Conservation (phyloP, 1,140 invertebrate species). For the Orchestia grillus region DNA sequence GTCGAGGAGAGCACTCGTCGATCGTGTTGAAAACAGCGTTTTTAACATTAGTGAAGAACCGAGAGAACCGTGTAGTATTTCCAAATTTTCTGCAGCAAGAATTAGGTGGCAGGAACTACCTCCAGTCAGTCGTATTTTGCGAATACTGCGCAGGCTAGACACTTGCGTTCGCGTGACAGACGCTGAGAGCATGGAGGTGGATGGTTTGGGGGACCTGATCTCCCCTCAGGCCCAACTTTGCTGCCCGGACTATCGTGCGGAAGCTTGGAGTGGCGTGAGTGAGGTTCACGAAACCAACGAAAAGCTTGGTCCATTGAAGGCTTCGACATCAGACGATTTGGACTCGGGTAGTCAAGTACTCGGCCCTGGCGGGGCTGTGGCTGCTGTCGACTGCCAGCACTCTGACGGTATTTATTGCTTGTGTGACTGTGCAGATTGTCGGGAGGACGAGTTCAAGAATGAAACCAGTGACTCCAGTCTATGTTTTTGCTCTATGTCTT, state of each 20-base stretch:
- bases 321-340: neutral
- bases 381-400: neutral
- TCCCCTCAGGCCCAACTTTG: neutral
- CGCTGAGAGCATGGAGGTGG: neutral
- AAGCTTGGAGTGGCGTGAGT: neutral
- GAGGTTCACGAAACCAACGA: neutral
- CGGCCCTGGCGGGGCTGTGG: neutral
- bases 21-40: neutral
- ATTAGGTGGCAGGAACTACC: constrained; percentile 5
- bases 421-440: constrained; percentile 19
- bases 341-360: too few relatives aligned
- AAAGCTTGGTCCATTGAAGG: neutral
- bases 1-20: neutral
- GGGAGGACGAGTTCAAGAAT: neutral
- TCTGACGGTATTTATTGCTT: neutral
- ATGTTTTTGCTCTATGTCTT: neutral
- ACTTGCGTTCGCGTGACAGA: neutral
- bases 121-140: constrained; percentile 3
- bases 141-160: constrained; percentile 31
- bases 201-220: neutral
- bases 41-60: neutral
- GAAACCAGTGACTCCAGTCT: neutral
- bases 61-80: neutral
- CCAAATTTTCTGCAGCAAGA: neutral
- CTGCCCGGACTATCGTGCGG: neutral